phyloP scores from a whole-genome alignment of 2,888 invertebrate species.

The Tortricodes alternella region DNA sequence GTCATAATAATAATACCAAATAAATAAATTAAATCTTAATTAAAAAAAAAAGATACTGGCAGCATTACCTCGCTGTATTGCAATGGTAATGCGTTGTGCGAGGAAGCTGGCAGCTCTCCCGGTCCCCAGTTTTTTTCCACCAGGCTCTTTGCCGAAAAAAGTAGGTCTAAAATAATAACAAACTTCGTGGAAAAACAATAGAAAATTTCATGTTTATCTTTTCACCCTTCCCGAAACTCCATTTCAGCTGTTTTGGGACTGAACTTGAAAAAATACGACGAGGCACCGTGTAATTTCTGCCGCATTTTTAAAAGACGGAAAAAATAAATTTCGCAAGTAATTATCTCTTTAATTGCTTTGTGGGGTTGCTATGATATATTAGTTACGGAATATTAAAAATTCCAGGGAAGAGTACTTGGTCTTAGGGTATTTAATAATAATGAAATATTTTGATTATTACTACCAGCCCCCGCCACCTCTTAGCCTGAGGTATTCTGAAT shows the following conservation, averaged over 20 bases:
- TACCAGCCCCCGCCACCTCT: too few species aligned
- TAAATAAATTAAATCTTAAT: too few species aligned
- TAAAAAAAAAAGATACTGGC: too few species aligned
- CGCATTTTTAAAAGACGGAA: neutral
- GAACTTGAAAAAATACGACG: slow-evolving; percentile 1
- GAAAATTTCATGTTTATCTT: neutral
- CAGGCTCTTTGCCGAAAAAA: too few species aligned
- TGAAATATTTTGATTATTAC: too few species aligned
- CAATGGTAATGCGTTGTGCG: too few species aligned
- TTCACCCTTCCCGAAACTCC: slow-evolving; percentile 2
- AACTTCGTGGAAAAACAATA: neutral
- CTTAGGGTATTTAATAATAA: neutral
- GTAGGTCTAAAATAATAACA: too few species aligned
- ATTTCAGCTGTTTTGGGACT: neutral
- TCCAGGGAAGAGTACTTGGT: neutral
- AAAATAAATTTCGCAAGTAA: slow-evolving; percentile 2
- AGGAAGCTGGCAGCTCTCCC: too few species aligned
- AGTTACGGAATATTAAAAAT: neutral
- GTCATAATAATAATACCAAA: too few species aligned
- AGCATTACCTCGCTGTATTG: too few species aligned
- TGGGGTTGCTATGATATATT: neutral
- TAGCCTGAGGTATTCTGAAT: too few species aligned
- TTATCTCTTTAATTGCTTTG: neutral
- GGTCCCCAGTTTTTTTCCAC: too few species aligned
- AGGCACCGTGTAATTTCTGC: neutral